These are phyloP conservation scores for Zophobas atratus DNA, from an alignment of 1,140 invertebrate genomes.

Conservation along the genomic window DNA sequence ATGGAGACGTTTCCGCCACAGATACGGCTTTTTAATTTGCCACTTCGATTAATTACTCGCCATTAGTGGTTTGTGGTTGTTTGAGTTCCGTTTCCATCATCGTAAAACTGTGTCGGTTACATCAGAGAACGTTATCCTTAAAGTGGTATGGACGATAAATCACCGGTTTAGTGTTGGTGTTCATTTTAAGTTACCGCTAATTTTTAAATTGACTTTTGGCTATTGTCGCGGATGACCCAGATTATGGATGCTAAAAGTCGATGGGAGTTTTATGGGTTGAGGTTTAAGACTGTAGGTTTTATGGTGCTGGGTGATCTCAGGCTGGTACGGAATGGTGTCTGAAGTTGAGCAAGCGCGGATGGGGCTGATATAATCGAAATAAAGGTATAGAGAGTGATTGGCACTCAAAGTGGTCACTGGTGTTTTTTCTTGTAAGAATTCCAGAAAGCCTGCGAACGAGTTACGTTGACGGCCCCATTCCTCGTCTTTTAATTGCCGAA, in stretches of 20 bases:
- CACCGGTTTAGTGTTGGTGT: background rate
- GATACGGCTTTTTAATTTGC: conserved; percentile 1
- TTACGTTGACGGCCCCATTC: background rate
- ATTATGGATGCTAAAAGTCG: too few relatives aligned
- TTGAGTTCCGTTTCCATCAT: conserved; percentile 13
- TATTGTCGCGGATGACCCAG: too few relatives aligned
- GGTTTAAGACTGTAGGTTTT: too few relatives aligned
- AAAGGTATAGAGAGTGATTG: too few relatives aligned
- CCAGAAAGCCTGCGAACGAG: too few relatives aligned
- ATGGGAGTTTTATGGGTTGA: too few relatives aligned
- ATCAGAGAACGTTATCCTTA: background rate
- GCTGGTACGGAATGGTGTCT: too few relatives aligned
- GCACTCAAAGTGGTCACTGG: too few relatives aligned
- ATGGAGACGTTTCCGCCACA: conserved; percentile 24
- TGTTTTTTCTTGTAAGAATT: too few relatives aligned
- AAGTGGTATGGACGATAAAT: background rate
- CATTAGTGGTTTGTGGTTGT: conserved; percentile 9
- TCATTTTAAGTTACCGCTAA: background rate
- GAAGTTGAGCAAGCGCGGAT: too few relatives aligned
- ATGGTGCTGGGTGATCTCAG: too few relatives aligned
- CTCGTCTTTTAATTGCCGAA: background rate
- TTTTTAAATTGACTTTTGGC: background rate
- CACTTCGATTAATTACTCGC: conserved; percentile 20
- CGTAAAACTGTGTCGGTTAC: background rate
- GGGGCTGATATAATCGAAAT: too few relatives aligned